phyloP scores from a whole-genome alignment of 2,113 vertebrate species.

The Emydura subglobosa region DNA sequence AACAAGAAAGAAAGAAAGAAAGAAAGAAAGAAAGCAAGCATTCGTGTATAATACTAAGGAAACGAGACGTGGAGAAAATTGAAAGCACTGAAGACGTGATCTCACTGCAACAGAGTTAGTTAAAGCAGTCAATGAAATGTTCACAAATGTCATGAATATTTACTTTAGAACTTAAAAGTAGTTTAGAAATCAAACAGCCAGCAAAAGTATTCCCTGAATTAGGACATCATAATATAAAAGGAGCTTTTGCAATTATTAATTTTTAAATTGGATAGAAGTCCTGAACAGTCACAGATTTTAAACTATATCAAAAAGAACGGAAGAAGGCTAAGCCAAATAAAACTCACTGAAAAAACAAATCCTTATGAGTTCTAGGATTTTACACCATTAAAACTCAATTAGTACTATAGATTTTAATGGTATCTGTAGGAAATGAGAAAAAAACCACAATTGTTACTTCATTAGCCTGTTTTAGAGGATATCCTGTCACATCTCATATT shows the following conservation, averaged over 20 bases:
- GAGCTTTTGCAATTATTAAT: constrained; percentile 65
- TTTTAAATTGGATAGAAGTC: constrained; percentile 66
- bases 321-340: constrained; percentile 58
- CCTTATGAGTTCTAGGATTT: constrained; percentile 69
- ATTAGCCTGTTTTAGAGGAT: constrained; percentile 74
- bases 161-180: constrained; percentile 81
- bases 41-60: neutral
- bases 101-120: constrained; percentile 70
- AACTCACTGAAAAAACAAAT: constrained; percentile 47
- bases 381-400: constrained; percentile 81
- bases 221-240: constrained; percentile 45
- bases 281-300: constrained; percentile 58
- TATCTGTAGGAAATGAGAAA: constrained; percentile 77
- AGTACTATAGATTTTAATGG: constrained; percentile 76
- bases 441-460: constrained; percentile 75
- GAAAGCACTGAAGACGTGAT: constrained; percentile 55
- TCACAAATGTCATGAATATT: constrained; percentile 76
- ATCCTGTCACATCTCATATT: constrained; percentile 64
- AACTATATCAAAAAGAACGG: constrained; percentile 53
- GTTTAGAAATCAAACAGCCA: constrained; percentile 78
- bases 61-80: constrained; percentile 66
- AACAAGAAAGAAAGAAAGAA: neutral
- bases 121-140: constrained; percentile 74
- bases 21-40: neutral
- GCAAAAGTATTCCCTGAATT: constrained; percentile 68